A percentile compares a stretch with the other conserved stretches of the same genome.
These are phyloP conservation scores for Anastatus disparis DNA, from an alignment of 1,140 invertebrate genomes.

Conservation along the genomic window DNA sequence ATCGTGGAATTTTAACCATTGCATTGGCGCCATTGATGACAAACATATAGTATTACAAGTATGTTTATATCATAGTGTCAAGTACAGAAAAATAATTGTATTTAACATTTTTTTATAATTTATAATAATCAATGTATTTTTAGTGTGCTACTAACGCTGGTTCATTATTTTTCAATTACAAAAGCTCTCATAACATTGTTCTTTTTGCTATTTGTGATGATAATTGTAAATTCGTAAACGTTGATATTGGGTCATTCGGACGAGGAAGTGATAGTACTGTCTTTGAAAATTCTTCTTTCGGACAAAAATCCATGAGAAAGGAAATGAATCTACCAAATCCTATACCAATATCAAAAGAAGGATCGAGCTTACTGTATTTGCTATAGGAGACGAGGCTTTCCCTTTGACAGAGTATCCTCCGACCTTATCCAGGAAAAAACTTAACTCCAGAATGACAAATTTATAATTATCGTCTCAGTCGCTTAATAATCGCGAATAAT, in stretches of 20 bases:
- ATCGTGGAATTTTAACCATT: neutral
- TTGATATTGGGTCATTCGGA: conserved; percentile 4
- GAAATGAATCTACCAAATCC: conserved; percentile 47
- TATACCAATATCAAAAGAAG: conserved; percentile 42
- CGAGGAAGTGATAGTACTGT: conserved; percentile 10
- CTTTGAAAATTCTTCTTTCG: conserved; percentile 48
- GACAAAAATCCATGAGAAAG: conserved; percentile 44
- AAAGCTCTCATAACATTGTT: too few species aligned
- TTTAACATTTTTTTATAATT: too few species aligned
- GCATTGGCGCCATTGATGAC: neutral
- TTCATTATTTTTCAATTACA: neutral
- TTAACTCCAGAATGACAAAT: conserved; percentile 49
- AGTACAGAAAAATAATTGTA: too few species aligned
- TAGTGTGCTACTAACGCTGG: neutral
- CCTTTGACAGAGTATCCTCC: conserved; percentile 51
- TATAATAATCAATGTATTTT: neutral
- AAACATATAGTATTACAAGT: neutral
- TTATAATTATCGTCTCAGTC: conserved; percentile 55
- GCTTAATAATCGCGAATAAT: too few species aligned
- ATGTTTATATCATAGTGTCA: neutral
- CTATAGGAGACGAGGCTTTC: conserved; percentile 60
- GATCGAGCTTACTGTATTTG: conserved; percentile 48
- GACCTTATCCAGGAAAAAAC: conserved; percentile 57
- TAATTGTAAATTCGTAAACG: neutral
- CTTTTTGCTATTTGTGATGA: neutral